Base-by-base conservation (phyloP, 2,113 vertebrate species). In the Lucifuga dentata region DNA sequence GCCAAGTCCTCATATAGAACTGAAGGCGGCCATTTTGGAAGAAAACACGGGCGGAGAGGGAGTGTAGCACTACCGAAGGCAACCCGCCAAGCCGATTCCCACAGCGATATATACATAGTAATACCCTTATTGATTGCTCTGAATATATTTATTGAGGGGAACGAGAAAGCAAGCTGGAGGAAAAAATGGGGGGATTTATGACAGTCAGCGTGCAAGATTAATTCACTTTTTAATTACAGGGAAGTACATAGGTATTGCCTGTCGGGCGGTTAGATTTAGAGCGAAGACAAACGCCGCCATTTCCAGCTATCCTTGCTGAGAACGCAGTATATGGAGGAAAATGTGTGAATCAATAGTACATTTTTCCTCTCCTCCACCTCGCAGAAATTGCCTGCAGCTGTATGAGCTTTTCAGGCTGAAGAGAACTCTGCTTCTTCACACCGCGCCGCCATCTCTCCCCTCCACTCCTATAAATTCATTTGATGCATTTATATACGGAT, bases 171-270 rank as follows among this genome's bases (percentile, higher is more conserved):
- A 55, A 33, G 49, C 72, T 75, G 23, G 35, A 29, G 36, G 43
- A 17, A 39, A 66, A 81, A 78, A 83, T 24, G 39, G 38, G 41
- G 51, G 50, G 53, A 72, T 86, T 91, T 85, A 82, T 79, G 83
- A 85, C 78, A 75, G 53, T 40, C 49, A 17, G 45, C n/a, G 24
- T 72, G 72, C 39, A 72, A 82, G 86, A 91, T 88, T 61, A 79
- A 89, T 83, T 50, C 24, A 36, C 64, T 80, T 90, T 87, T 88
- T 89, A 90, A 92, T 91, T 86, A 88, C 80, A 87, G 74, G 51
- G 56, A 80, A 73, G 62, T 73, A 85, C 77, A 80, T 78, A 72
- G 80, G 76, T 83, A 84, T 76, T 77, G 80, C 75, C 79, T 85
- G 83, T 88, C 62, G 53, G 64, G 75, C 16, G n/a, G 62, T 64